A percentile compares a stretch with the other conserved stretches of the same genome.
Conservation (phyloP, 2,113 vertebrate species). For the Gavia stellata region DNA sequence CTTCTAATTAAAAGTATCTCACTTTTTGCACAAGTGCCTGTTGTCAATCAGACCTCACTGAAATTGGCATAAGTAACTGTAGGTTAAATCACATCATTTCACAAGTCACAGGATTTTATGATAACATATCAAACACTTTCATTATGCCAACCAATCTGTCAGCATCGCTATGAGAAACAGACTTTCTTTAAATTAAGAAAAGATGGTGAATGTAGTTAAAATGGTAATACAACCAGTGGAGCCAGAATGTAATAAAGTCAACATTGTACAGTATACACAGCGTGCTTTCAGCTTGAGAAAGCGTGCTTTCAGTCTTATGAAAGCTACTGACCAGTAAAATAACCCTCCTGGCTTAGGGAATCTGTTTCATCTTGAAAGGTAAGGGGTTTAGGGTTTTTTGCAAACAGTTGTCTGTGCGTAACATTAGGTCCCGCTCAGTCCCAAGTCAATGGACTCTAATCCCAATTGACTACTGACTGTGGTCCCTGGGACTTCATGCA, state of each 20-base stretch:
- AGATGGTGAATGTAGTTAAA: slow-evolving; percentile 3
- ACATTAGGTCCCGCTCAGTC: not conserved
- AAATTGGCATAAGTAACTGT: slow-evolving; percentile 20
- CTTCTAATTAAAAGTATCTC: not conserved
- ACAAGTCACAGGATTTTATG: slow-evolving; percentile 55
- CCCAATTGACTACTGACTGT: not conserved
- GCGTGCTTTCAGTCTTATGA: not conserved
- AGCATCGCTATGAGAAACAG: slow-evolving; percentile 53
- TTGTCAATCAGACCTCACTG: slow-evolving; percentile 31
- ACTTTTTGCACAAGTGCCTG: not conserved
- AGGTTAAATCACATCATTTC: slow-evolving; percentile 45
- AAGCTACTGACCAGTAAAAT: not conserved
- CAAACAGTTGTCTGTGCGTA: not conserved
- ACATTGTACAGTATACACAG: not conserved
- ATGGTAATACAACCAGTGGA: not conserved
- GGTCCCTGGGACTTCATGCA: not conserved
- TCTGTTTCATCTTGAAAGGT: not conserved
- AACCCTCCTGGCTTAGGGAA: not conserved
- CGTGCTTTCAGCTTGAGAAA: not conserved
- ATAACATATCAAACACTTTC: slow-evolving; percentile 52
- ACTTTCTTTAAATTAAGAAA: slow-evolving; percentile 19
- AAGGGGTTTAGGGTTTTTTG: not conserved
- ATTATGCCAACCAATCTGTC: slow-evolving; percentile 60
- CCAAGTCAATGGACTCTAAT: not conserved
- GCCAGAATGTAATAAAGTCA: not conserved